phyloP scores from a whole-genome alignment of 2,113 vertebrate species.

The Atherinomorus stipes region DNA sequence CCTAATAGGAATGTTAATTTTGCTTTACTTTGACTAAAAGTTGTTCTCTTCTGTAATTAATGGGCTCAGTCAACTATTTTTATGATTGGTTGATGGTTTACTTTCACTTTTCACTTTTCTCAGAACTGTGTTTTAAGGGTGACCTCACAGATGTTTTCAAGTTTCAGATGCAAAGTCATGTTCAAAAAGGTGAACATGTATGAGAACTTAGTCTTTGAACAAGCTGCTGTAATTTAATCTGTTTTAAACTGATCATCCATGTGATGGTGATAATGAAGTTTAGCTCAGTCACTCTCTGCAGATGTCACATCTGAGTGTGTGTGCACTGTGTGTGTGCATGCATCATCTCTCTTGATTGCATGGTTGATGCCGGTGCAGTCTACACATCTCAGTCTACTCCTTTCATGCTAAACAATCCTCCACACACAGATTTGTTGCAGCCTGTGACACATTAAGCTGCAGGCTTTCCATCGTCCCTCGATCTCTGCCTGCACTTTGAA shows the following conservation, averaged over 20 bases:
- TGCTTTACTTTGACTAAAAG: too few species aligned
- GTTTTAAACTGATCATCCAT: background rate
- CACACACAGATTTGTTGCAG: constrained; percentile 29
- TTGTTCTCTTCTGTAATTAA: too few species aligned
- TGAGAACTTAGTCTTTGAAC: background rate
- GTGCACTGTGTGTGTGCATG: background rate
- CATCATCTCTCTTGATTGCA: constrained; percentile 26
- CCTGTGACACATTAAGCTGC: constrained; percentile 29
- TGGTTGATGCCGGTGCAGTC: constrained; percentile 36
- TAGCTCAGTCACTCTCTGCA: background rate
- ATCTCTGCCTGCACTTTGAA: constrained; percentile 2
- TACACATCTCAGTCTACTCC: constrained; percentile 29
- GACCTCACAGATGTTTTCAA: too few species aligned
- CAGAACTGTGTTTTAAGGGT: too few species aligned
- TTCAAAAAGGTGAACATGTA: too few species aligned
- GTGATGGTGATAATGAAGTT: background rate
- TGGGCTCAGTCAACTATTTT: too few species aligned
- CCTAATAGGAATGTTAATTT: too few species aligned
- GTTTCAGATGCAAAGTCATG: too few species aligned
- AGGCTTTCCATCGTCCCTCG: background rate
- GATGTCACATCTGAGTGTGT: background rate
- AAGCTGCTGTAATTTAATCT: background rate
- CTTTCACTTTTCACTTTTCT: too few species aligned
- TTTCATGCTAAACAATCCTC: constrained; percentile 18
- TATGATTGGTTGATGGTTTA: too few species aligned